Evolutionary conservation across 2,113 vertebrate genomes (phyloP), one percentile per base, ranked within the genome.

Genomic region (Mola mola): DNA sequence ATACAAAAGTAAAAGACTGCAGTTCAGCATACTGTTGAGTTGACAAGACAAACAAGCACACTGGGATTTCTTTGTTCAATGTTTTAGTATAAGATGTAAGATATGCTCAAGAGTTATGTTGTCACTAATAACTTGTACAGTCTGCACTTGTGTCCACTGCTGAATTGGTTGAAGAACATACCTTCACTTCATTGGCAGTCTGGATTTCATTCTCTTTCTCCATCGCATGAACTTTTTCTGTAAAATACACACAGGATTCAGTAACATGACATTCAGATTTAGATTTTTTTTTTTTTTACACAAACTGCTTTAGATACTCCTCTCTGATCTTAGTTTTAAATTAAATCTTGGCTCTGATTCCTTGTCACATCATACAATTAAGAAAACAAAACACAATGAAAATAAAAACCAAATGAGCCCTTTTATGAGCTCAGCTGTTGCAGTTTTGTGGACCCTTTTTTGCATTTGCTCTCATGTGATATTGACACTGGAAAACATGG

Each of bases 161-260:
- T 43, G n/a, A 47, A 12, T 9, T 8, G 12, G 17, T 21, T 1
- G 10, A 47, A 33, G 9, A 49, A 44, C 69, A 52, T 82, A 91
- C 96, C 92, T 98, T 98, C 44, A 96, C 95, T 93, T 98, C 96
- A 88, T 96, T 98, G 82, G 96, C 95, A 17, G 94, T 95, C 84
- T 98, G 95, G 85, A 98, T 95, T 72, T 98, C 96, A 53, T 94
- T 98, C 67, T 98, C 96, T 26, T 97, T 98, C 89, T 98, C 96
- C 96, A 98, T 96, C 49, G 96, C 96, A 60, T 96, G 94, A 4
- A 98, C 95, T 91, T 97, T 97, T 89, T 97, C 96, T 98, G 88
- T 59, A 36, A 48, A 86, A 51, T 0, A 72, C 56, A 36, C 1
- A 25, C 2, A 17, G 15, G 0, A 1, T 3, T 25, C 8, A 28